These are phyloP conservation scores for Lathamus discolor DNA, from an alignment of 2,113 vertebrate genomes.

Conservation along the genomic window DNA sequence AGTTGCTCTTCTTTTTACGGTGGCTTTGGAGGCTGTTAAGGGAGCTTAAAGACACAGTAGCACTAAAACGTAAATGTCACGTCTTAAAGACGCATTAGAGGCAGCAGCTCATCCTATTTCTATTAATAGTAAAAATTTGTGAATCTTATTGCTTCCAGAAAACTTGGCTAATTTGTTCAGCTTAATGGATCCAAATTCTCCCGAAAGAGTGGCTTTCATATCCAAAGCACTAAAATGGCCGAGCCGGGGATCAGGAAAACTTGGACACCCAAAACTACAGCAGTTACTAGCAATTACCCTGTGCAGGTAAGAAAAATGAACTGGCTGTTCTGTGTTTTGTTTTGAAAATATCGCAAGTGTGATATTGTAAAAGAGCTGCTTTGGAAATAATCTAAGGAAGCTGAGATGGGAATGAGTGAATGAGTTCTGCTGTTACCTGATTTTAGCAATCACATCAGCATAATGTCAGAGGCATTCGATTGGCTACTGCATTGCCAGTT, in stretches of 20 bases:
- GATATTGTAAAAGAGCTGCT: background rate
- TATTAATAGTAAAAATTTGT: background rate
- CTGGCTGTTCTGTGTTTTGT: background rate
- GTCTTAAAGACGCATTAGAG: background rate
- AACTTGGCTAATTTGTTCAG: conserved; percentile 92
- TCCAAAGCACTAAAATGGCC: conserved; percentile 98
- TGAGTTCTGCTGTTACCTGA: background rate
- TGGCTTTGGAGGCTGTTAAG: background rate
- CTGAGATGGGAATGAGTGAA: background rate
- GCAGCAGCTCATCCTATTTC: background rate
- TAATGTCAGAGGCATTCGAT: background rate
- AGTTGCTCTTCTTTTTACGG: background rate
- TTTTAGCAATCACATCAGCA: background rate
- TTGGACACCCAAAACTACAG: conserved; percentile 93
- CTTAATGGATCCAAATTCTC: conserved; percentile 95
- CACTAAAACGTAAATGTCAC: background rate
- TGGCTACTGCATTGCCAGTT: background rate
- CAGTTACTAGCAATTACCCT: conserved; percentile 94
- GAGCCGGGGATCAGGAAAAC: conserved; percentile 88
- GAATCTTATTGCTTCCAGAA: conserved; percentile 75
- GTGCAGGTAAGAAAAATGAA: conserved; percentile 86
- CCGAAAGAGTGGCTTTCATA: conserved; percentile 93
- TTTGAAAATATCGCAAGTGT: background rate
- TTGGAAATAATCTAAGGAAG: background rate
- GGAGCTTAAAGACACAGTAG: background rate